Base-by-base conservation (phyloP, 2,888 invertebrate species). In the Eulithis prunata region DNA sequence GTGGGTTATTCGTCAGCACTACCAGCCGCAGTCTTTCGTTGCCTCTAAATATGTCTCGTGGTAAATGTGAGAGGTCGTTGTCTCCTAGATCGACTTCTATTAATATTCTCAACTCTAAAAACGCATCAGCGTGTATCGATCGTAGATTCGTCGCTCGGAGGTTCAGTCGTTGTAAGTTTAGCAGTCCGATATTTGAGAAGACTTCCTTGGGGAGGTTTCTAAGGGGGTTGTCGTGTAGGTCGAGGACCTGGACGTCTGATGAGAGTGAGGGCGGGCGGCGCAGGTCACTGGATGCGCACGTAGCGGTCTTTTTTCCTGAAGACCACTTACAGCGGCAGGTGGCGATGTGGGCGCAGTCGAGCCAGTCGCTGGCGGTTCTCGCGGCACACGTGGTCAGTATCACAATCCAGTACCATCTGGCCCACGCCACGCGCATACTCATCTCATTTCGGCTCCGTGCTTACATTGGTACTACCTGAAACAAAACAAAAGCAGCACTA, bases 271-370 rank as follows among this genome's bases (percentile, higher is more conserved):
- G 98, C 60, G 98, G 95, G 71, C 95, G 94, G 75, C 96, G 96
- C 75, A 98, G 94, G 76, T 96, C 96, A 74, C 96, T 95, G 80
- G 97, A 96, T 71, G 95, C 95, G 90, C 98, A 98, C 67, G 96
- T 94, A 63, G 97, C 98, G 52, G 97, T 97, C 87, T 97, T 97
- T 90, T 98, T 98, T 70, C 98, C 98, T 69, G 96, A 96, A 52
- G 96, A 96, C 98, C 98, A 98, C 92, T 97, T 98, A 94, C 98
- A 98, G 80, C 95, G 95, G 87, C 98, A 98, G 78, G 96, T 95
- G 71, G 95, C 93, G 80, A 97, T 96, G 74, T 95, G 94, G 79
- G 97, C 97, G 89, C 97, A 98, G 88, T 97, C 97, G 60, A 97
- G 97, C 97, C 97, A 97, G 89, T 97, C 97, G 78, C 91, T 91